phyloP scores from a whole-genome alignment of 2,888 invertebrate species.

The Diploptera punctata region DNA sequence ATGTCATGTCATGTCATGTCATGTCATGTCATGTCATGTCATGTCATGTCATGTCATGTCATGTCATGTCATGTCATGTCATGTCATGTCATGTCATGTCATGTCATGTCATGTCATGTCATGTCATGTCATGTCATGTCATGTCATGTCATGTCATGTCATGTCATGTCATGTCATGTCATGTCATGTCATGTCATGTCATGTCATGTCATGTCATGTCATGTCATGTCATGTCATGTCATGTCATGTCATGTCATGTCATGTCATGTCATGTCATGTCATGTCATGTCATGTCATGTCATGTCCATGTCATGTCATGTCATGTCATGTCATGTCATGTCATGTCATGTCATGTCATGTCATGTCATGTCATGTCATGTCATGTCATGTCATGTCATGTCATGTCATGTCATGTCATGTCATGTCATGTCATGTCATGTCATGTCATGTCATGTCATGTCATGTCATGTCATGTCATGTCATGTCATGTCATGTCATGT shows the following conservation, averaged over 20 bases:
- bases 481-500: not conserved
- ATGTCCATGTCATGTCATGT: conserved; percentile 1
- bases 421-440: not conserved
- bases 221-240: not conserved
- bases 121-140: too few relatives aligned
- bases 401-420: too few relatives aligned
- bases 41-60: not conserved
- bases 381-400: not conserved
- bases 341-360: too few relatives aligned
- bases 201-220: not conserved
- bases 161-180: not conserved
- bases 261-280: conserved; percentile 1
- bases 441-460: not conserved
- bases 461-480: not conserved
- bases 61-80: not conserved
- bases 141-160: too few relatives aligned
- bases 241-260: conserved; percentile 1
- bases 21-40: not conserved
- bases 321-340: not conserved
- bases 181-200: not conserved
- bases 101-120: too few relatives aligned
- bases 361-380: not conserved
- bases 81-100: not conserved
- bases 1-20: not conserved
- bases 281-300: conserved; percentile 4